Evolutionary conservation across 2,888 invertebrate genomes (phyloP), one percentile per base, ranked within the genome.

Genomic region (Drosophila longiperda): DNA sequence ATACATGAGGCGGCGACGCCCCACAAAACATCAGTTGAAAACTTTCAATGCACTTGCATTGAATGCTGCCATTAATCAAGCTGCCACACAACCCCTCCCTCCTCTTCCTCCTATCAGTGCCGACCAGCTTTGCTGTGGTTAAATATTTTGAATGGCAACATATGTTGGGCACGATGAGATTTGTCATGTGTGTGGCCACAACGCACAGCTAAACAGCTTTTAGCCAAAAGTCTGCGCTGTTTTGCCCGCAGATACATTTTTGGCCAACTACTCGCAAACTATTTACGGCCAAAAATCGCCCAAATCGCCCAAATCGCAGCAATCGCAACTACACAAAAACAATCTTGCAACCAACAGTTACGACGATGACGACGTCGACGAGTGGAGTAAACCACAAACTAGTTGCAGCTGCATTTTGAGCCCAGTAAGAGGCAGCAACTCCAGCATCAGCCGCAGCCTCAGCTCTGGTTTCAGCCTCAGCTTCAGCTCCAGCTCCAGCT

Each of bases 71-170:
- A 90, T 90, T 90, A 90, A 88, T 86, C 89, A 88, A 78, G 55
- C 60, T 59, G 54, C 29, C 58, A 38, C 60, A 32, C 38, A 29
- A 59, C 15, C 5, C 15, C 4, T 8, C 7, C 20, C 8, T 3
- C 32, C 34, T n/a, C 50, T 17, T 0, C 8, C 1, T 15, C 20
- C 1, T 0, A 23, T 32, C 34, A 8, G 1, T 17, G 9, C 45
- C 29, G n/a, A 50, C 42, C 29, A 78, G 75, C 66, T 80, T 74
- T 76, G 63, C 71, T 72, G 78, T 73, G 87, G 87, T 90, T 84
- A 90, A 91, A 91, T 90, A 90, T 91, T 91, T 91, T 90, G 91
- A 89, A 87, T 80, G 91, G 82, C 87, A 89, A 91, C 91, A 91
- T 77, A 79, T 91, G 90, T 90, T 83, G 77, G 77, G 90, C 78